A percentile compares a stretch with the other conserved stretches of the same genome.
Conservation (phyloP, 2,797 vertebrate species). For the Oreortyx pictus region DNA sequence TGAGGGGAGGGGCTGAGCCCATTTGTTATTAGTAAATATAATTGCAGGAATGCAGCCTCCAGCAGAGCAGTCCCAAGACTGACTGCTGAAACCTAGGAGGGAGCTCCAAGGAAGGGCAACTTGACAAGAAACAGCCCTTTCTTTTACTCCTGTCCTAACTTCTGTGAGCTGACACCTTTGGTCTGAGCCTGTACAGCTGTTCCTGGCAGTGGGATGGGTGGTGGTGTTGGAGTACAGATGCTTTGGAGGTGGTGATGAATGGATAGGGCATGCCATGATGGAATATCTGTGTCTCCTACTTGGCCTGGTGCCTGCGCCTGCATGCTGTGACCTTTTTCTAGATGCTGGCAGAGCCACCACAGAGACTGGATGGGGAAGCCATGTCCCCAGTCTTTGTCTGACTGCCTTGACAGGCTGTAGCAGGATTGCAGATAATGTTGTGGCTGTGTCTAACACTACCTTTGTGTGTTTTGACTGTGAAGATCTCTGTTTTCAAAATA, state of each 20-base stretch:
- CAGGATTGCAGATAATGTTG: background rate
- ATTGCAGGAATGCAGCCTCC: background rate
- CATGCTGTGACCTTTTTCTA: background rate
- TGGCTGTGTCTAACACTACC: slow-evolving; percentile 5
- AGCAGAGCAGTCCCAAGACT: background rate
- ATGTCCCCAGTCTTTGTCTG: background rate
- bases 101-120: background rate
- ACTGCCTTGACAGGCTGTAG: background rate
- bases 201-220: background rate
- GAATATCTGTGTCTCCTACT: background rate
- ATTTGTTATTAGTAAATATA: background rate
- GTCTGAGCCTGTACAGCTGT: background rate
- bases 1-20: background rate
- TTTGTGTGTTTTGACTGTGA: slow-evolving; percentile 45
- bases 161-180: background rate
- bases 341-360: background rate
- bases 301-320: background rate
- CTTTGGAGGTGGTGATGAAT: background rate
- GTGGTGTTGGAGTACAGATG: background rate
- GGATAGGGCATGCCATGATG: background rate
- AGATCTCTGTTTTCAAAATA: background rate
- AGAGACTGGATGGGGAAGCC: background rate
- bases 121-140: background rate
- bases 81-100: background rate
- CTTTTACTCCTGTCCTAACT: background rate